Evolutionary conservation across 1,140 invertebrate species (phyloP), one percentile per base, ranked within the genome.

Genomic region (Arctopsyche grandis): DNA sequence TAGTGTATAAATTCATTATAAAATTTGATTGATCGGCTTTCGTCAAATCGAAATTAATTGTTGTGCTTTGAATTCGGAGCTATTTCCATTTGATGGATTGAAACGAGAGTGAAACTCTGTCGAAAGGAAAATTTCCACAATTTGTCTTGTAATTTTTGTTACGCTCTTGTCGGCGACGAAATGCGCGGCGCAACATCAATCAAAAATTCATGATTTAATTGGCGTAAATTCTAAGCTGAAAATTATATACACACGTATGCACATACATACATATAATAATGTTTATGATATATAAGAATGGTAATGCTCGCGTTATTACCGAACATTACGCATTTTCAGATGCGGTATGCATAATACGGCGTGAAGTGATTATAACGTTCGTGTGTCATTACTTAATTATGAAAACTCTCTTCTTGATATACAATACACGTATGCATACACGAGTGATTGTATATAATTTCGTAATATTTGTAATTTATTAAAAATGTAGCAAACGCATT

Each of bases 51-150:
- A 60, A 60, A 19, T 19, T 60, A 16, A 60, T 9, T 21, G 16
- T 60, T 60, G n/a, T n/a, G 29, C 29, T 38, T 38, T 7, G 29
- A 38, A 38, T 38, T 38, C 29, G 3, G 29, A 38, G 7, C 29
- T 38, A 7, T 38, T 38, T 38, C 29, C 3, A 38, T 38, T 38
- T 38, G 29, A 38, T 38, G 29, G 29, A 38, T 38, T 7, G 29
- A 38, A 38, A 7, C 29, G 63, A 66, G 63, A 66, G 63, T 66
- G 63, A 66, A 66, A 66, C 48, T 66, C 63, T 22, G 21, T 22
- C 63, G 63, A 66, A 66, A 66, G 63, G 63, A 66, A 66, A 66
- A 66, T 66, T 29, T 66, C 63, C 24, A 26, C 24, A 22, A 24
- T 66, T 26, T 26, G 29, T 60, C 56, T 60, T 60, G 16, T 60